phyloP scores from a whole-genome alignment of 2,113 vertebrate species.

The Dasyurus viverrinus region DNA sequence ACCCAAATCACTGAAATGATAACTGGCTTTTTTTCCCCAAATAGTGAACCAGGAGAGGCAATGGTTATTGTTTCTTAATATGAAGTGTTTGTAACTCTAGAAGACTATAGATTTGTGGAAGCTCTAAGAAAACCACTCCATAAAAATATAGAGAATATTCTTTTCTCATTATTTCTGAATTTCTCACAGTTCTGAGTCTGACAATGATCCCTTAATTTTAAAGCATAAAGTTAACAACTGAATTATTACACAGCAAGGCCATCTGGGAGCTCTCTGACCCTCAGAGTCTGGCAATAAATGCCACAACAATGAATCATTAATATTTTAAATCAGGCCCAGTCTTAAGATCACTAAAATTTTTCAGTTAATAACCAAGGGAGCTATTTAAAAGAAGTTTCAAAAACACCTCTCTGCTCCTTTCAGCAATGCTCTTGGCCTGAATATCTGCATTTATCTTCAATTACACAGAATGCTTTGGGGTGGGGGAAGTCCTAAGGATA shows the following conservation, averaged over 20 bases:
- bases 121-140: not conserved
- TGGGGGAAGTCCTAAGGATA: conserved; percentile 3
- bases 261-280: not conserved
- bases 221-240: not conserved
- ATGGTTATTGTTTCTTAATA: conserved; percentile 16
- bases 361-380: not conserved
- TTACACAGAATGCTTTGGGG: not conserved
- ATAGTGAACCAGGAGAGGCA: conserved; percentile 42
- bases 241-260: not conserved
- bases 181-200: not conserved
- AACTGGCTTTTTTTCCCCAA: conserved; percentile 4
- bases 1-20: not conserved
- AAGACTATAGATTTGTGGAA: not conserved
- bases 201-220: conserved; percentile 46
- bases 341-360: not conserved
- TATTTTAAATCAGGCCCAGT: not conserved
- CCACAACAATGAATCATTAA: not conserved
- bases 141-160: not conserved
- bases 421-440: conserved; percentile 19
- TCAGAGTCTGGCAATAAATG: not conserved
- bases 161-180: not conserved
- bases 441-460: not conserved
- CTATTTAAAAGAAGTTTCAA: conserved; percentile 5
- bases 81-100: conserved; percentile 35
- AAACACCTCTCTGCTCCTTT: not conserved